phyloP scores from a whole-genome alignment of 1,140 invertebrate species.

The Akabosia matsudoensis region DNA sequence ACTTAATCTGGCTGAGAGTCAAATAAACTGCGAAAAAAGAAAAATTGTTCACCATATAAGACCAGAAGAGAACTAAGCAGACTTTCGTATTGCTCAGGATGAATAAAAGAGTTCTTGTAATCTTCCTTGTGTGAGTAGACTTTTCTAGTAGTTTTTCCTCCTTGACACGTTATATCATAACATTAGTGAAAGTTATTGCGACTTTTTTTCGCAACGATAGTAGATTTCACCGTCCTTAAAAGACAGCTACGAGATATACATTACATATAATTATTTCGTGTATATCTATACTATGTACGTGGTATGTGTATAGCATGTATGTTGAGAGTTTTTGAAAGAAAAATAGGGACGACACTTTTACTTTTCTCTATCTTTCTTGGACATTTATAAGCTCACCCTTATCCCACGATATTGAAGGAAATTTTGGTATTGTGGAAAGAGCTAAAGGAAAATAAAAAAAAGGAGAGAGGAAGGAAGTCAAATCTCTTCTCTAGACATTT shows the following conservation, averaged over 20 bases:
- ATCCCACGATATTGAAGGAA: neutral
- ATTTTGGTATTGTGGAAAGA: neutral
- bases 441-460: conserved; percentile 20
- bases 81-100: too few relatives aligned
- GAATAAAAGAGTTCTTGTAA: too few relatives aligned
- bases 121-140: too few relatives aligned
- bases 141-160: too few relatives aligned
- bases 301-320: conserved; percentile 1
- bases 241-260: too few relatives aligned
- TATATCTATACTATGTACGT: neutral
- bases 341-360: neutral
- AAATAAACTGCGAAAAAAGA: neutral
- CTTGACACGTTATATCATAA: too few relatives aligned
- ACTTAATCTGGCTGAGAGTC: conserved; percentile 15
- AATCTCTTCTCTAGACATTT: neutral
- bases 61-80: too few relatives aligned
- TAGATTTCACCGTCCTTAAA: too few relatives aligned
- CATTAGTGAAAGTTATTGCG: too few relatives aligned
- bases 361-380: neutral
- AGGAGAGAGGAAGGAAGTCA: neutral
- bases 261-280: conserved; percentile 9
- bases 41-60: neutral
- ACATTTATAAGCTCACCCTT: neutral
- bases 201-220: too few relatives aligned
- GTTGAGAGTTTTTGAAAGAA: neutral